These are phyloP conservation scores for Danio choprae DNA, from an alignment of 2,797 vertebrate genomes.

Conservation along the genomic window DNA sequence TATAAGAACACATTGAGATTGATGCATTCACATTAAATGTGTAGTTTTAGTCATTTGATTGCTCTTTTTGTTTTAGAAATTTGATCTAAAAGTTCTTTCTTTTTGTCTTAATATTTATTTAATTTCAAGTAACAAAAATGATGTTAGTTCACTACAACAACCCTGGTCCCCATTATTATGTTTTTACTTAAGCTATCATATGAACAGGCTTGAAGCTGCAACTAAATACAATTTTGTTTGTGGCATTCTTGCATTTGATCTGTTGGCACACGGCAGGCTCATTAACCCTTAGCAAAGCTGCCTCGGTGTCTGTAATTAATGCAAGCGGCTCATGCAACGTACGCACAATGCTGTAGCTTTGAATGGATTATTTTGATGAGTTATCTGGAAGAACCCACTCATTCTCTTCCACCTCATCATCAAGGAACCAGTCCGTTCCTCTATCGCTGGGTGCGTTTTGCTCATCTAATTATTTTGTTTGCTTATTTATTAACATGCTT, in stretches of 20 bases:
- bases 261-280: conserved; percentile 33
- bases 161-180: neutral
- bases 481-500: conserved; percentile 16
- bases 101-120: no score
- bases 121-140: no score
- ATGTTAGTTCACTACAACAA: neutral
- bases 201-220: neutral
- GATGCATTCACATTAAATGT: no score
- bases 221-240: neutral
- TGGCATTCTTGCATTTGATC: conserved; percentile 38
- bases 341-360: conserved; percentile 30
- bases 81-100: no score
- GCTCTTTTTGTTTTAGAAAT: no score
- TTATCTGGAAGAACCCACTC: conserved; percentile 34
- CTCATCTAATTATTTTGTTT: conserved; percentile 41
- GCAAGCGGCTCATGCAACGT: conserved; percentile 20
- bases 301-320: conserved; percentile 43
- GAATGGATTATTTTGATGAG: conserved; percentile 44
- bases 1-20: neutral
- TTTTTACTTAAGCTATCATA: neutral
- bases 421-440: conserved; percentile 25
- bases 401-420: conserved; percentile 35
- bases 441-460: conserved; percentile 18
- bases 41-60: no score
- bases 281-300: conserved; percentile 47